Evolutionary conservation across 2,113 vertebrate species (phyloP).

Genomic region (Amphilophus citrinellus): DNA sequence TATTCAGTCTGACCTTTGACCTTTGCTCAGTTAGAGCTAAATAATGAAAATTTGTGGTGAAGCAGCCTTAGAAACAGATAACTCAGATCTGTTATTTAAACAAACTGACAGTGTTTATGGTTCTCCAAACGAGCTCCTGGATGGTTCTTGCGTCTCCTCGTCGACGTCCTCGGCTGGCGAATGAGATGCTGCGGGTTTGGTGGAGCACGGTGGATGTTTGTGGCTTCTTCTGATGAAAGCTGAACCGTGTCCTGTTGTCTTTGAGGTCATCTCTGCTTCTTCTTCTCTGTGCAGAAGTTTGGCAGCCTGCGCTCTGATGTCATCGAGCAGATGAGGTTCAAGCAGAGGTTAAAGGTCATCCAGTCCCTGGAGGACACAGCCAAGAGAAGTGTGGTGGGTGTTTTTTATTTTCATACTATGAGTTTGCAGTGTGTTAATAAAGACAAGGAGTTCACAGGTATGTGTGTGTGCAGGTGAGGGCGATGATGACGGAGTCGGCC

Average conservation of each 20-base stretch:
- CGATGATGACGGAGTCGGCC: slow-evolving; percentile 92
- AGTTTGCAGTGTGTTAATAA: neutral
- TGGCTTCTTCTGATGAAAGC: neutral
- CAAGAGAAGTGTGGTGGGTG: slow-evolving; percentile 95
- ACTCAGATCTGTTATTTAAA: too few relatives aligned
- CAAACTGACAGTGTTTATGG: too few relatives aligned
- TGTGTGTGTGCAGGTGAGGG: slow-evolving; percentile 85
- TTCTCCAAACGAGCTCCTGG: too few relatives aligned
- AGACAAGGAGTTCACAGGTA: neutral
- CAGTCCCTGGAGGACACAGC: slow-evolving; percentile 97
- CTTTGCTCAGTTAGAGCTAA: too few relatives aligned
- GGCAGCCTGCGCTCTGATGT: slow-evolving; percentile 89
- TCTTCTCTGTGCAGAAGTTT: slow-evolving; percentile 86
- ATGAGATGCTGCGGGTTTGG: neutral
- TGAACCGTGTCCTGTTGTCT: neutral
- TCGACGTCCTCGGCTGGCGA: neutral
- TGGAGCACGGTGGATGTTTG: neutral
- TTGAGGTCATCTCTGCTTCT: neutral
- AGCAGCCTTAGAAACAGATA: too few relatives aligned
- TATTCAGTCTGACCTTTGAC: too few relatives aligned
- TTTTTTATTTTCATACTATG: accelerated
- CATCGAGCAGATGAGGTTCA: slow-evolving; percentile 99
- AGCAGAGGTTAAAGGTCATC: slow-evolving; percentile 97
- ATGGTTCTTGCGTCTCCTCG: too few relatives aligned
- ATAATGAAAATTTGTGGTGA: too few relatives aligned